Base-by-base conservation (phyloP, 1,140 invertebrate species). In the Sinonovacula constricta region DNA sequence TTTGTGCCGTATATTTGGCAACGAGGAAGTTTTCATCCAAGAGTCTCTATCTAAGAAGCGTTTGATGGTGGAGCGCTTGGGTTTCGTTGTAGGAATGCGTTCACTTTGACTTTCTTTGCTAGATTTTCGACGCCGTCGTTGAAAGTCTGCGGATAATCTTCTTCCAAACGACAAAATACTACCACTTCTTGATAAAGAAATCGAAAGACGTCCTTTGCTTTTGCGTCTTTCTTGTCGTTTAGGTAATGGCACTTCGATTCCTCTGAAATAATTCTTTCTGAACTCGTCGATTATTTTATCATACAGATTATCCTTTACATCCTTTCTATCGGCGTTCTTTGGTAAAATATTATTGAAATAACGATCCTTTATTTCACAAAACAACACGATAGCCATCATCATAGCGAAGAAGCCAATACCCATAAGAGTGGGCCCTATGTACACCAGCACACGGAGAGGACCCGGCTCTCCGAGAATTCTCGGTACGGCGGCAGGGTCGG, bases 301-400 rank as follows among this genome's bases (percentile, higher is more conserved):
- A 67, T 87, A 86, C 15, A 88, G 54, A 36, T 83, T 81, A 28
- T 84, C 70, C 45, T 83, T 85, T 39, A 71, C 82, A n/a, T 79
- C 53, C 12, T 66, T 56, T 14, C 66, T 71, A 30, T 77, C 33
- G 10, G 49, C 36, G 1, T 72, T 79, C 34, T 83, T 80, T 59
- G 86, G 84, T 72, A 86, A 45, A 36, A 88, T 76, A 45, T 82
- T 83, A 49, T 81, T 81, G 14, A 85, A 79, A 68, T 87, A 88
- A 49, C 85, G 83, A 59, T 88, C 87, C 69, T 85, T 83, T 28
- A 88, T 87, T 82, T 88, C 87, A 79, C 87, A 88, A 74, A 87
- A 88, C 30, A 88, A 78, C 7, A 88, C 86, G 57, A 84, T 83
- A 0, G 85, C 81, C 22, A 88, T 79, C 49, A 88, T 88, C 67